Evolutionary conservation across 2,888 invertebrate species (phyloP), one percentile per base, ranked within the genome.

Genomic region (Drosophila gaucha): DNA sequence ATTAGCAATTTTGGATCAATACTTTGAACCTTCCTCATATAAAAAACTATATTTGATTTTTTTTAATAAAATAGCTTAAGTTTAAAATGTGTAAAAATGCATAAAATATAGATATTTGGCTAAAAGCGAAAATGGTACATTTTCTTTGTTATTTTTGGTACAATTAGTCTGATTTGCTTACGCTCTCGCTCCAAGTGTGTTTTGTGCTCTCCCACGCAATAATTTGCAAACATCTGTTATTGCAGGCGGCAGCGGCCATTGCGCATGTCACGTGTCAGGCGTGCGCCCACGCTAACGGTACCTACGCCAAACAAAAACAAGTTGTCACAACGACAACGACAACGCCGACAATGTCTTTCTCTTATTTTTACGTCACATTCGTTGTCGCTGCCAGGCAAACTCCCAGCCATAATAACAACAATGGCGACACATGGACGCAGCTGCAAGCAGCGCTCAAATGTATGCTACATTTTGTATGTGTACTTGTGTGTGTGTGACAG

Each of bases 251-350:
- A 43, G 41, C 55, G 16, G 28, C 46, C 22, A 57, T 26, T 86
- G 86, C 82, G 86, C 84, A 86, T 86, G 82, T 70, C 70, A 41
- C 51, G 39, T 59, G 51, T 28, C 14, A 22, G 22, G 9, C 22
- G 49, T 24, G 62, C 58, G 66, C 63, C 60, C 52, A 68, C 58
- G 68, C 46, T 64, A 59, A 49, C 70, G 59, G 60, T 73, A 56
- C 68, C 76, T 76, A 84, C 66, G 73, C 78, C 67, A 83, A 83
- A 82, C 82, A 87, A 86, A 79, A 86, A 87, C 74, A 85, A 74
- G 71, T 87, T 85, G 74, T 64, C 70, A 57, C 47, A 46, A 31
- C 20, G 9, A 30, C 56, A 49, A 38, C 39, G 31, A 58, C 63
- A 67, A 33, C 30, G 65, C 35, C 55, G 66, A 43, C 50, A 22